These are phyloP conservation scores for Coelopa pilipes DNA, from an alignment of 2,888 invertebrate genomes.

Conservation along the genomic window DNA sequence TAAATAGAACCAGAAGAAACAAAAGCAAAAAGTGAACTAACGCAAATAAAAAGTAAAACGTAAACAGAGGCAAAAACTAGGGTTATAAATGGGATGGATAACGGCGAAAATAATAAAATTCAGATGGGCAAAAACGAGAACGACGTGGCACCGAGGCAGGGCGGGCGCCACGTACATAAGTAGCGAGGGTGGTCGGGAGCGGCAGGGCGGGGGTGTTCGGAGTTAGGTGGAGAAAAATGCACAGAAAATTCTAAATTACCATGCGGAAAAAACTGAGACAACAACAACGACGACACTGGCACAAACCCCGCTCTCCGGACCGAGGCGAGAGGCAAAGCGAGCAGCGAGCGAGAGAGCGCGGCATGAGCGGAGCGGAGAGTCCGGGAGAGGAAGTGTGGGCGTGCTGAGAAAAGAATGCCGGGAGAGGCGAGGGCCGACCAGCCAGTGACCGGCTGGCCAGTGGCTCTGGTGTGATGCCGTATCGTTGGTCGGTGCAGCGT, in stretches of 20 bases:
- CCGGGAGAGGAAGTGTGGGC: neutral
- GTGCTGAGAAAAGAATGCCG: neutral
- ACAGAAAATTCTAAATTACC: no score
- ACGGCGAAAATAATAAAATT: conserved; percentile 13
- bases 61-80: no score
- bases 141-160: neutral
- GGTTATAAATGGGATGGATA: neutral
- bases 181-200: neutral
- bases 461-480: conserved; percentile 14
- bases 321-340: neutral
- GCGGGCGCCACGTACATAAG: conserved; percentile 6
- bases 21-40: no score
- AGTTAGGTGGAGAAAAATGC: no score
- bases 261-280: neutral
- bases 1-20: no score
- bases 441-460: conserved; percentile 22
- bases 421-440: neutral
- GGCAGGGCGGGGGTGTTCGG: neutral
- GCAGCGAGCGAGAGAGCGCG: neutral
- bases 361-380: neutral
- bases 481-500: conserved; percentile 24
- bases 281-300: neutral
- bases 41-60: no score
- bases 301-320: neutral
- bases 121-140: neutral